phyloP scores from a whole-genome alignment of 2,888 invertebrate species.

The Apodemia arnacis region DNA sequence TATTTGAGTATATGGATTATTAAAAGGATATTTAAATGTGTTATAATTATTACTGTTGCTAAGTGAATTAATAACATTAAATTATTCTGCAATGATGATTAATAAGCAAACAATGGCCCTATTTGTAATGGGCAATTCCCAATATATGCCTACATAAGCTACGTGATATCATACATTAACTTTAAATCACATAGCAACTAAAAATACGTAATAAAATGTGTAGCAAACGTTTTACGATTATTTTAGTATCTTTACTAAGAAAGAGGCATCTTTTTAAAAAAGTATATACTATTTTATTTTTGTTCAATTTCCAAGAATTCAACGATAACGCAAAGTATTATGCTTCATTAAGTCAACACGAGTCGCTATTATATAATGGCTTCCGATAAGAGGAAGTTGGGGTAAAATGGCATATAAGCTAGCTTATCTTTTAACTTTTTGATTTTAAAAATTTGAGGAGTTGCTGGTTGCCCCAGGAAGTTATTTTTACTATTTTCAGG shows the following conservation, averaged over 20 bases:
- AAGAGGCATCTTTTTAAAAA: neutral
- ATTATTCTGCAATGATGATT: neutral
- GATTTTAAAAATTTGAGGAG: no score
- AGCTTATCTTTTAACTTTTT: no score
- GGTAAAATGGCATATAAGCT: no score
- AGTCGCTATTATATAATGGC: no score
- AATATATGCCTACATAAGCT: neutral
- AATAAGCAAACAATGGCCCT: neutral
- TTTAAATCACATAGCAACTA: neutral
- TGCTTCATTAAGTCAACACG: no score
- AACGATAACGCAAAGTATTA: no score
- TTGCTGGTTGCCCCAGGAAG: no score
- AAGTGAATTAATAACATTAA: neutral
- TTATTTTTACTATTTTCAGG: no score
- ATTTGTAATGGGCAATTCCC: neutral
- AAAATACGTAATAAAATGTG: neutral
- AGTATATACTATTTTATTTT: no score
- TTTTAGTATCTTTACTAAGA: slow-evolving; percentile 7
- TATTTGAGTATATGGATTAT: neutral
- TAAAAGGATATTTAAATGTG: neutral
- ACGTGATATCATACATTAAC: neutral
- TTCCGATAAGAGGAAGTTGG: no score
- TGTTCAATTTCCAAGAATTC: no score
- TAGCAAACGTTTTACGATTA: neutral
- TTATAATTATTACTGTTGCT: neutral